Evolutionary conservation across 1,140 invertebrate genomes (phyloP), one percentile per base, ranked within the genome.

Genomic region (Hyles euphorbiae): DNA sequence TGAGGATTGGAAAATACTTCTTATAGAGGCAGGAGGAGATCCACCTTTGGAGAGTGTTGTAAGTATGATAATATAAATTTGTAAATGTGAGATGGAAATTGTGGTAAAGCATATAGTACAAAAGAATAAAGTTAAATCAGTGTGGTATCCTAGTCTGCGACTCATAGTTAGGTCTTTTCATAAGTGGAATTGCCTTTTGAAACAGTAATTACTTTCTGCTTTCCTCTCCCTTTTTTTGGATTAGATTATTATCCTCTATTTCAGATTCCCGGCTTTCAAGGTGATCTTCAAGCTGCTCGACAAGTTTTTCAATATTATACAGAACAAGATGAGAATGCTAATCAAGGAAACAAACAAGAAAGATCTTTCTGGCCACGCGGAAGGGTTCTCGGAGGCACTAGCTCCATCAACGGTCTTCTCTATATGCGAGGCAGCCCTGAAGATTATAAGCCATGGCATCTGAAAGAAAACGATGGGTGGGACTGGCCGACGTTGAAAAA

Each of bases 21-120:
- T 98, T 0, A 72, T 98, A 52, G 97, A 98, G 89, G 96, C 96
- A 10, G 97, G 97, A 0, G 95, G 93, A 2, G 94, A 97, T 79
- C 81, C 80, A 5, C 78, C 80, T 0, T 34, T 82, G 47, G 83
- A 87, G 50, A 76, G 73, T 52, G 71, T 87, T 60, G 81, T 87
- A 61, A 74, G 81, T 68, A 45, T 2, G 5, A 4, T 46, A 46
- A 33, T 7, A 49, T 50, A 1, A n/a, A 36, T 34, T 22, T 22
- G 22, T 22, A 22, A 22, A 22, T 22, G 22, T 22, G 22, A 22
- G 22, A 22, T 22, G 22, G 22, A 22, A 22, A 22, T 22, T 22
- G 2, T 22, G 22, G 22, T 22, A 22, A 22, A 22, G 22, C 22
- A 22, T 22, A 22, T 22, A 22, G 22, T 22, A 22, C 22, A 22